Percentiles rank a stretch among this genome's conserved stretches.
Conservation (phyloP, 2,888 invertebrate genomes). For the Notodonta dromedarius region DNA sequence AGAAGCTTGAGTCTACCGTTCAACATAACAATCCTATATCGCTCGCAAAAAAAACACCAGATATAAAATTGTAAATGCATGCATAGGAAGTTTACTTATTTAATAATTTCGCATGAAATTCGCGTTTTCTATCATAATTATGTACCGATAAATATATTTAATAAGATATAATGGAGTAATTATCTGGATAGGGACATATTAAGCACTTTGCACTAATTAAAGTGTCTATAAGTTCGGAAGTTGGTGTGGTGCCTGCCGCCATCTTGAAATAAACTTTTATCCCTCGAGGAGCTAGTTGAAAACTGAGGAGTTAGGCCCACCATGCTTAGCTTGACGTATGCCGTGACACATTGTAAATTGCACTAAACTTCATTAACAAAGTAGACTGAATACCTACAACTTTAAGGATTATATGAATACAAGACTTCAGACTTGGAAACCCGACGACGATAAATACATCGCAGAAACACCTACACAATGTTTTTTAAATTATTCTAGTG, state of each 20-base stretch:
- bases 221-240: constrained; percentile 63
- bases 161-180: no score
- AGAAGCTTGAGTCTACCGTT: constrained; percentile 20
- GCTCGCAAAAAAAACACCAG: no score
- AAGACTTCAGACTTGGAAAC: neutral
- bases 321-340: constrained; percentile 38
- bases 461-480: no score
- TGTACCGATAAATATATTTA: no score
- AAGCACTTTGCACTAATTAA: constrained; percentile 64
- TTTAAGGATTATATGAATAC: neutral
- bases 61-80: no score
- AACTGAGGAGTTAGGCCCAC: constrained; percentile 50
- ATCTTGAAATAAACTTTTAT: constrained; percentile 61
- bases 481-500: no score
- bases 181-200: no score
- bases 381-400: constrained; percentile 1
- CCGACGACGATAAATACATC: no score
- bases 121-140: no score
- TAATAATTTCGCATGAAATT: no score
- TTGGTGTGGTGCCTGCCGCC: constrained; percentile 49
- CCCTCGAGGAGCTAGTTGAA: constrained; percentile 50
- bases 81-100: no score
- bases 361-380: constrained; percentile 19
- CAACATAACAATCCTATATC: no score
- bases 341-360: constrained; percentile 39